phyloP scores from a whole-genome alignment of 2,888 invertebrate genomes.

The Cryptocephalus moraei region DNA sequence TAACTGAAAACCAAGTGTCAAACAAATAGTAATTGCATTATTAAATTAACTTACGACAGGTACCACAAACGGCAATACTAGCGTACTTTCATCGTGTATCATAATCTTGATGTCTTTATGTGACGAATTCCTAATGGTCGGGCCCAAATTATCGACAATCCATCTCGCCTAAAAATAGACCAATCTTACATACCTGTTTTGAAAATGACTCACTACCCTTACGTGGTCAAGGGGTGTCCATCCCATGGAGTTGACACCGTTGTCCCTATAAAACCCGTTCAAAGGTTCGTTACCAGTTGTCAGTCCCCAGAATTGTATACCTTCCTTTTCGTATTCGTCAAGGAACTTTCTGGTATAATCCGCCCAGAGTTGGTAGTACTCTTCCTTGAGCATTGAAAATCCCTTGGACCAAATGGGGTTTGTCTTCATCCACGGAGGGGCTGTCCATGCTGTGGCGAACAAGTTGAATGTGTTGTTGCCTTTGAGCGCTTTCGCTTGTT shows the following conservation, averaged over 20 bases:
- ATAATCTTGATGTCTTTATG: conserved; percentile 57
- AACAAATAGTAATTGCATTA: no score
- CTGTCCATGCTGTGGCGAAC: conserved; percentile 45
- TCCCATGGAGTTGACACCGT: conserved; percentile 13
- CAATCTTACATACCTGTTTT: no score
- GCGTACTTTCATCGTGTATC: conserved; percentile 65
- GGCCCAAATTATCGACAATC: conserved; percentile 64
- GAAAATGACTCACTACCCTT: no score
- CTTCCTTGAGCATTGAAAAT: conserved; percentile 11
- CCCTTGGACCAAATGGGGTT: conserved; percentile 29
- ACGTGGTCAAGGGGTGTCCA: conserved; percentile 8
- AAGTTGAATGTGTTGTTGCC: conserved; percentile 16
- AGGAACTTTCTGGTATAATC: conserved; percentile 73
- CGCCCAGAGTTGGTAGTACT: conserved; percentile 66
- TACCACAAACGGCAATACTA: conserved; percentile 44
- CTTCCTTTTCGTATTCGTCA: conserved; percentile 59
- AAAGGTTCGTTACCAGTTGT: conserved; percentile 82
- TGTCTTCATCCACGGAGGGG: conserved; percentile 44
- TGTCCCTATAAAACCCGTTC: conserved; percentile 29
- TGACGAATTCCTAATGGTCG: conserved; percentile 48
- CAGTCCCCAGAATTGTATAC: conserved; percentile 66
- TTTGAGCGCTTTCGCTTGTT: conserved; percentile 16
- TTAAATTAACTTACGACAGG: conserved; percentile 8
- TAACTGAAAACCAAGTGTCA: not conserved
- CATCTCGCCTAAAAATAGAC: conserved; percentile 50